Conservation (phyloP, 2,113 vertebrate genomes). For the Lycaon pictus region DNA sequence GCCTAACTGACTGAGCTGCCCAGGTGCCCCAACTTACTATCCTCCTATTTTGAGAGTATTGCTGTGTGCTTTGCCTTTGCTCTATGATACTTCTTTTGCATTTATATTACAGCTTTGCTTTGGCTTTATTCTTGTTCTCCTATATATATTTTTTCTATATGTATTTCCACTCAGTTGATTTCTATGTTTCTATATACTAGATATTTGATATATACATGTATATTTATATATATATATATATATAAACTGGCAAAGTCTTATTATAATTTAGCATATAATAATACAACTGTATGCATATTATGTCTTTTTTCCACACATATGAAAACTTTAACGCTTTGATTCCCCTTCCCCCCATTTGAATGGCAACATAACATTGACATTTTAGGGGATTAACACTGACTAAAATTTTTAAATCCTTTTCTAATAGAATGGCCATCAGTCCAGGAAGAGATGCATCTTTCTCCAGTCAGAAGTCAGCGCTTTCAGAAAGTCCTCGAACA, state of each 20-base stretch:
- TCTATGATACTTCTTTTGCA: slow-evolving; percentile 14
- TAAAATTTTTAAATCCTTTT: slow-evolving; percentile 67
- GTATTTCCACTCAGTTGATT: neutral
- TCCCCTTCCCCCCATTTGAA: neutral
- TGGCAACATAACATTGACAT: neutral
- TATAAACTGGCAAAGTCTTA: neutral
- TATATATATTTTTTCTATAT: neutral
- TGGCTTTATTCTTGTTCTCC: neutral
- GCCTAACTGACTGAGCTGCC: neutral
- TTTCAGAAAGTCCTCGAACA: slow-evolving; percentile 65
- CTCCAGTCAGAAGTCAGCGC: slow-evolving; percentile 62
- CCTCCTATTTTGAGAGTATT: slow-evolving; percentile 15
- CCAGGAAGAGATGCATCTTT: slow-evolving; percentile 65
- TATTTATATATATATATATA: neutral
- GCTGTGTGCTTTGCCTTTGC: slow-evolving; percentile 19
- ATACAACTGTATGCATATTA: neutral
- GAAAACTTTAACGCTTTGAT: neutral
- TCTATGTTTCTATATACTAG: neutral
- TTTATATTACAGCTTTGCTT: slow-evolving; percentile 57
- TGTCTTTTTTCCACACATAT: neutral
- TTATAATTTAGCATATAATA: slow-evolving; percentile 26
- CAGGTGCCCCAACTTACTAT: neutral
- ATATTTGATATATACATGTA: neutral
- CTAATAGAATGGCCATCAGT: slow-evolving; percentile 86
- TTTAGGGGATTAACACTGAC: slow-evolving; percentile 16